A percentile compares a stretch with the other conserved stretches of the same genome.
phyloP scores from a whole-genome alignment of 2,888 invertebrate species.

The Pedicia rivosa region DNA sequence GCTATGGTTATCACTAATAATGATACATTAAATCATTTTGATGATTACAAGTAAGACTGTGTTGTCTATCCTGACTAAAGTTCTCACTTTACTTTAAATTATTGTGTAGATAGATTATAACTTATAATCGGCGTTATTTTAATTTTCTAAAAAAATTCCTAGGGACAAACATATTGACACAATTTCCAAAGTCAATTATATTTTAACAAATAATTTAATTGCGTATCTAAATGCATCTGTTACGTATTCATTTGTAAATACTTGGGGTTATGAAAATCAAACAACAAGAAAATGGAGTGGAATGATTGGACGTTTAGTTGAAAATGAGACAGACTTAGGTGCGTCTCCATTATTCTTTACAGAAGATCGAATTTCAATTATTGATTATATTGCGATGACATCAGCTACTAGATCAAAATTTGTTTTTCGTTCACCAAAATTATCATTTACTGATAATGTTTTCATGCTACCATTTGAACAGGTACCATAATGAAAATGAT shows the following conservation, averaged over 20 bases:
- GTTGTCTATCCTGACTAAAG: no score
- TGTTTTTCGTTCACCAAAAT: slow-evolving; percentile 47
- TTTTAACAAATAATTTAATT: slow-evolving; percentile 38
- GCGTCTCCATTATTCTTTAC: slow-evolving; percentile 31
- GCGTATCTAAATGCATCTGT: slow-evolving; percentile 41
- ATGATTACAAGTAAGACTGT: slow-evolving; percentile 42
- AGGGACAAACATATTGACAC: slow-evolving; percentile 38
- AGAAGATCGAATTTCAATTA: slow-evolving; percentile 20
- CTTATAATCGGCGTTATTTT: no score
- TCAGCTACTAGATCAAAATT: slow-evolving; percentile 38
- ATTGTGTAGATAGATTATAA: no score
- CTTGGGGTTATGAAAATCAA: slow-evolving; percentile 43
- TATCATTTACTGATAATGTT: slow-evolving; percentile 47
- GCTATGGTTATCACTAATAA: slow-evolving; percentile 43
- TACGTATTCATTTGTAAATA: slow-evolving; percentile 34
- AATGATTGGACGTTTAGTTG: slow-evolving; percentile 43
- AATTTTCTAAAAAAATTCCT: no score
- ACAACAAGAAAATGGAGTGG: slow-evolving; percentile 43
- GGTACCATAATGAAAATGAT: no score
- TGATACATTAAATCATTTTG: slow-evolving; percentile 40
- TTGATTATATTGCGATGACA: slow-evolving; percentile 40
- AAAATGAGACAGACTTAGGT: slow-evolving; percentile 43
- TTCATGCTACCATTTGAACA: slow-evolving; percentile 50
- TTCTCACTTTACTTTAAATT: no score
- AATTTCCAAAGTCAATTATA: slow-evolving; percentile 46